phyloP scores from a whole-genome alignment of 2,888 invertebrate species.

The Hirtodrosophila histrioides region DNA sequence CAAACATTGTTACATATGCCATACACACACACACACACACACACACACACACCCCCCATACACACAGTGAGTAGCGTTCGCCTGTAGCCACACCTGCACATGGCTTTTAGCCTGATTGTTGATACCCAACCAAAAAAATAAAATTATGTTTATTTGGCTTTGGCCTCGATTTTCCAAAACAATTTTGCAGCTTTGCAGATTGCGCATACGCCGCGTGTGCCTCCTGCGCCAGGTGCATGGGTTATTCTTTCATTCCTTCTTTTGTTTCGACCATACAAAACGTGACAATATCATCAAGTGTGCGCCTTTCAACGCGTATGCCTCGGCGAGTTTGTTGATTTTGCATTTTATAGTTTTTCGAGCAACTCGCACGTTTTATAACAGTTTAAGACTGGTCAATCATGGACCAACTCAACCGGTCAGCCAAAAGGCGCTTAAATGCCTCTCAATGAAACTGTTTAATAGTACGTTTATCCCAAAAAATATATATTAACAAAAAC shows the following conservation, averaged over 20 bases:
- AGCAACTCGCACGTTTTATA: slow-evolving; percentile 27
- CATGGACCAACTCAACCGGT: slow-evolving; percentile 1
- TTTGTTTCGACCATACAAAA: slow-evolving; percentile 27
- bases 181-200: slow-evolving; percentile 44
- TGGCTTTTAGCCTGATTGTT: slow-evolving; percentile 76
- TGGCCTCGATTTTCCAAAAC: slow-evolving; percentile 50
- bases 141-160: slow-evolving; percentile 68
- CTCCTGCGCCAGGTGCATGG: slow-evolving; percentile 9
- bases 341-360: slow-evolving; percentile 47
- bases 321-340: slow-evolving; percentile 54
- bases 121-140: slow-evolving; percentile 40
- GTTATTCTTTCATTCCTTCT: background rate
- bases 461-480: no score
- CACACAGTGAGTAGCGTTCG: slow-evolving; percentile 18
- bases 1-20: slow-evolving; percentile 78
- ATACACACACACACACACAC: slow-evolving; percentile 34
- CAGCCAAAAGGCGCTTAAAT: no score
- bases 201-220: slow-evolving; percentile 64
- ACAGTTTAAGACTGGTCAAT: slow-evolving; percentile 6
- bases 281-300: slow-evolving; percentile 76
- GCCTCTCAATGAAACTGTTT: no score
- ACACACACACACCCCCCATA: slow-evolving; percentile 8
- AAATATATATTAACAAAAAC: no score
- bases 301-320: slow-evolving; percentile 18
- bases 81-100: slow-evolving; percentile 56